A percentile compares a stretch with the other conserved stretches of the same genome.
These are phyloP conservation scores for Cheilosia soror DNA, from an alignment of 2,888 invertebrate species.

Conservation along the genomic window DNA sequence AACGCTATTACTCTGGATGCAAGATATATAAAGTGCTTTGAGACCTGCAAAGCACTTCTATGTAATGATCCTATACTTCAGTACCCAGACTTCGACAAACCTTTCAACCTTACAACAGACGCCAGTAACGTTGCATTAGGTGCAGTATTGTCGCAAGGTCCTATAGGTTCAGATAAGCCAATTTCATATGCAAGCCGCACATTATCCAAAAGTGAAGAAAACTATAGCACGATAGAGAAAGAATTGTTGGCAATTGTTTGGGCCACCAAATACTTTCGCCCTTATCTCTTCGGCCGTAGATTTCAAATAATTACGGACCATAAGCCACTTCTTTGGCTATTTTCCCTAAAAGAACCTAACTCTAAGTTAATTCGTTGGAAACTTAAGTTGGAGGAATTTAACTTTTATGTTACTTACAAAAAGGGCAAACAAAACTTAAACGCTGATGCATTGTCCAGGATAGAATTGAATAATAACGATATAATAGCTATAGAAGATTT, in stretches of 20 bases:
- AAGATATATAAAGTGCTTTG: conserved; percentile 33
- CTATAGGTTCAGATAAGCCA: conserved; percentile 13
- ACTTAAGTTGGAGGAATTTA: background rate
- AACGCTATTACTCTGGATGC: conserved; percentile 16
- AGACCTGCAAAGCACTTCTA: conserved; percentile 43
- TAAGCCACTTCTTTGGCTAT: conserved; percentile 1
- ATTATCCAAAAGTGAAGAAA: conserved; percentile 56
- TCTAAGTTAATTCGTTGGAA: background rate
- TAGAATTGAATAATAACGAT: background rate
- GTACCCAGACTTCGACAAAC: conserved; percentile 77
- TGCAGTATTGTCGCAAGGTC: conserved; percentile 10
- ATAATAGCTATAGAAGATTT: background rate
- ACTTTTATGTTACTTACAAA: background rate
- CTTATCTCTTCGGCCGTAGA: too few relatives aligned
- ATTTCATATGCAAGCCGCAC: conserved; percentile 15
- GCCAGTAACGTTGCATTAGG: conserved; percentile 70
- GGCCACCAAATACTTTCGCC: too few relatives aligned
- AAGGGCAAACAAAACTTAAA: conserved; percentile 11
- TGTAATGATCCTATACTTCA: conserved; percentile 78
- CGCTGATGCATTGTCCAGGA: background rate
- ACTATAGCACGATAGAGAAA: conserved; percentile 66
- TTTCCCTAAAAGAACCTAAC: background rate
- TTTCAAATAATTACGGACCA: background rate
- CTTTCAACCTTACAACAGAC: conserved; percentile 78
- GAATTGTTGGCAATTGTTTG: too few relatives aligned